Evolutionary conservation across 1,140 invertebrate genomes (phyloP).

Genomic region (Bicyclus anynana): DNA sequence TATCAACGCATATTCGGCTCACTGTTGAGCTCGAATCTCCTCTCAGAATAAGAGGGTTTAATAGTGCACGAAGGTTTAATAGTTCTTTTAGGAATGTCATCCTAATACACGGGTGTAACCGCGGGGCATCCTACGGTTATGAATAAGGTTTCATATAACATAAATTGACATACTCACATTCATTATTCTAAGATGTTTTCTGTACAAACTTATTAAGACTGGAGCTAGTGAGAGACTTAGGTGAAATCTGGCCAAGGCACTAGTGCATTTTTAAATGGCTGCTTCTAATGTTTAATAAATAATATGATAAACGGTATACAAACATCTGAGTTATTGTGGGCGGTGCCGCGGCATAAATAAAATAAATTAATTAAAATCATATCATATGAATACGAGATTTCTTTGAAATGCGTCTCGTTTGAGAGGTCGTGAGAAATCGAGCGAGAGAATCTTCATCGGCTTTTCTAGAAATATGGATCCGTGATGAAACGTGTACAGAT

Average conservation of each 20-base stretch:
- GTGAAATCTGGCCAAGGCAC: not conserved
- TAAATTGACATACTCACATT: too few relatives aligned
- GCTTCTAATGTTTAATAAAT: not conserved
- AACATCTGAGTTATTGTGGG: conserved; percentile 3
- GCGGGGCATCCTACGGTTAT: too few relatives aligned
- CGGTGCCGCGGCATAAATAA: not conserved
- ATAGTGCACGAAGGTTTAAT: too few relatives aligned
- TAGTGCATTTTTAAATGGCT: not conserved
- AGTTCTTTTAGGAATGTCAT: too few relatives aligned
- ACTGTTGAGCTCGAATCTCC: too few relatives aligned
- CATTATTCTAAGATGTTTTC: too few relatives aligned
- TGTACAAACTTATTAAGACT: too few relatives aligned
- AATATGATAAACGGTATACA: conserved; percentile 2
- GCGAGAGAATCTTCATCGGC: not conserved
- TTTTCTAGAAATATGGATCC: not conserved
- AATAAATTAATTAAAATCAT: conserved; percentile 4
- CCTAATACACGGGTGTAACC: too few relatives aligned
- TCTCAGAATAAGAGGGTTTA: too few relatives aligned
- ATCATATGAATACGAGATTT: not conserved
- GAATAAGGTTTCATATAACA: too few relatives aligned
- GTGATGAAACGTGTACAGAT: not conserved
- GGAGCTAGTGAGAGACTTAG: too few relatives aligned
- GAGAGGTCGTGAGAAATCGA: not conserved
- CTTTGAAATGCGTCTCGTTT: not conserved
- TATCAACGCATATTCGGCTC: too few relatives aligned